Evolutionary conservation across 1,140 invertebrate genomes (phyloP).

Genomic region (Propsilocerus akamusi): DNA sequence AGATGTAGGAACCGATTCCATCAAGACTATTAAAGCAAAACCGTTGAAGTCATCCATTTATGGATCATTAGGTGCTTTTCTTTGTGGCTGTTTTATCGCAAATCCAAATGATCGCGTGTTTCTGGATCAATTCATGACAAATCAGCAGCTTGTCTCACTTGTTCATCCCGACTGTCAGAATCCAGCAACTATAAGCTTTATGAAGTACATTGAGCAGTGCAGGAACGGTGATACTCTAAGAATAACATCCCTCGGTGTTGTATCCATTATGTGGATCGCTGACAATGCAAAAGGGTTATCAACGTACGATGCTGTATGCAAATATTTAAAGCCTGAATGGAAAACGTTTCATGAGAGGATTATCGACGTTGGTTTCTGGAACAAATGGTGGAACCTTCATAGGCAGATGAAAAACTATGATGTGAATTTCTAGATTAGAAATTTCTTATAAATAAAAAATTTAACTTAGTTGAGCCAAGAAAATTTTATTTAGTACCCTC

Average conservation of each 20-base stretch:
- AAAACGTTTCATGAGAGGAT: conserved; percentile 39
- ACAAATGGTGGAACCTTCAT: conserved; percentile 50
- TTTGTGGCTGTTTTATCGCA: conserved; percentile 25
- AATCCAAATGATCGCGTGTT: conserved; percentile 49
- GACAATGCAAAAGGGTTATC: conserved; percentile 42
- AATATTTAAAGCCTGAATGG: conserved; percentile 42
- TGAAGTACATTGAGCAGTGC: conserved; percentile 39
- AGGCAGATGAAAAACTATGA: conserved; percentile 60
- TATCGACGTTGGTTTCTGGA: conserved; percentile 59
- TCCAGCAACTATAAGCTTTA: conserved; percentile 37
- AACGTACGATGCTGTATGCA: conserved; percentile 50
- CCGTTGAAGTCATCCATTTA: conserved; percentile 31
- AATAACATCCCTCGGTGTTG: conserved; percentile 41
- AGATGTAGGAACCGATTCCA: conserved; percentile 33
- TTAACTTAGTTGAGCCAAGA: not conserved
- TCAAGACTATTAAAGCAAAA: conserved; percentile 32
- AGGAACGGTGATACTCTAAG: conserved; percentile 46
- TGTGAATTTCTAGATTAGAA: conserved; percentile 32
- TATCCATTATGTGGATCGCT: conserved; percentile 56
- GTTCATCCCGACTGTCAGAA: conserved; percentile 45
- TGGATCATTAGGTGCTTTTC: conserved; percentile 24
- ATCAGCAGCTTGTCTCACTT: conserved; percentile 39
- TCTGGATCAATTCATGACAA: conserved; percentile 32
- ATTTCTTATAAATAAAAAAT: not conserved
- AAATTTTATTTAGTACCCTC: not conserved